Percentiles rank a stretch among this genome's conserved stretches.
Evolutionary conservation across 2,113 vertebrate species (phyloP).

Genomic region (Cygnus buccinator): DNA sequence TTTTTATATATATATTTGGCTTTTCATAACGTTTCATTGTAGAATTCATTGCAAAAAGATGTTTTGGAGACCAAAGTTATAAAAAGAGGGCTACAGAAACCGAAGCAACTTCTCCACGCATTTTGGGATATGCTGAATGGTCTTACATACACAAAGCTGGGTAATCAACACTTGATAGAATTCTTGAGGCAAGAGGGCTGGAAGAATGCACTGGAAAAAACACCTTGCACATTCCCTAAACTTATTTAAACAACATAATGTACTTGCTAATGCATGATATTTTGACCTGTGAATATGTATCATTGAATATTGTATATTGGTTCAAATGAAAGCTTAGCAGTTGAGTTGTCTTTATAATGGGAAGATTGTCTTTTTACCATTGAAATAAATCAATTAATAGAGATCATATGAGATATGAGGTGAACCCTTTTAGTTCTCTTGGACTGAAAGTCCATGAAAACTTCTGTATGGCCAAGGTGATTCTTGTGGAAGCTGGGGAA

Average conservation of each 20-base stretch:
- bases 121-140: neutral
- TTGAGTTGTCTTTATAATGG: neutral
- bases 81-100: neutral
- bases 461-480: neutral
- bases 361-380: neutral
- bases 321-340: neutral
- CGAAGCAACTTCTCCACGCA: neutral
- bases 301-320: neutral
- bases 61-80: neutral
- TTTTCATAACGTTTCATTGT: neutral
- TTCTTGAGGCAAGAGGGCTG: neutral
- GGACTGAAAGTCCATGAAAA: neutral
- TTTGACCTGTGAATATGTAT: neutral
- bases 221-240: neutral
- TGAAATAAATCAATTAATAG: neutral
- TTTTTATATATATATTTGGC: neutral
- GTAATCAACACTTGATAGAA: neutral
- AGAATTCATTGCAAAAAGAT: neutral
- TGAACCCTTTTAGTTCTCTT: neutral
- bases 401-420: fast-evolving
- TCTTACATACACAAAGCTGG: neutral
- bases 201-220: neutral
- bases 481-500: neutral
- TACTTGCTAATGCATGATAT: neutral
- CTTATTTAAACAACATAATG: neutral